phyloP scores from a whole-genome alignment of 2,888 invertebrate genomes.

The Syrista parreyssii region DNA sequence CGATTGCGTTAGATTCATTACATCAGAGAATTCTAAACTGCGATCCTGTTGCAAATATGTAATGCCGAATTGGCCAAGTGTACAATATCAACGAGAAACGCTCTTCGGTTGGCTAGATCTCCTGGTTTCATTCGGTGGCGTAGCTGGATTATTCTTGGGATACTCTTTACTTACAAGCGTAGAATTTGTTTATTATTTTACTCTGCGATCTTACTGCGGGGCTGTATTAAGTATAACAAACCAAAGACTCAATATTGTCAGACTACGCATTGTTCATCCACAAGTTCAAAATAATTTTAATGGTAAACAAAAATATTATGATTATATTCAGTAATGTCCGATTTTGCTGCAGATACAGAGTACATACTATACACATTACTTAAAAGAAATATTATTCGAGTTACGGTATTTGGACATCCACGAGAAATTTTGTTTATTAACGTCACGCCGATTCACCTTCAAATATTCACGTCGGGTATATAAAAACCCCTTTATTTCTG shows the following conservation, averaged over 20 bases:
- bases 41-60: neutral
- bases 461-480: too few relatives aligned
- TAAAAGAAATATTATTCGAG: too few relatives aligned
- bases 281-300: too few relatives aligned
- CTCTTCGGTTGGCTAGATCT: slow-evolving; percentile 88
- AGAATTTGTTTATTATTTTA: slow-evolving; percentile 82
- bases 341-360: too few relatives aligned
- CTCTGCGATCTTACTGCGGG: slow-evolving; percentile 74
- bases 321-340: neutral
- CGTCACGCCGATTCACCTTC: too few relatives aligned
- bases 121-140: slow-evolving; percentile 72
- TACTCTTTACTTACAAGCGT: slow-evolving; percentile 82
- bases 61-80: slow-evolving; percentile 74
- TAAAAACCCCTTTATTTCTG: too few relatives aligned
- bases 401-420: too few relatives aligned
- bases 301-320: neutral
- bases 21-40: slow-evolving; percentile 67
- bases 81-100: slow-evolving; percentile 82
- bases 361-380: too few relatives aligned
- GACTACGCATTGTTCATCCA: neutral
- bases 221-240: slow-evolving; percentile 38
- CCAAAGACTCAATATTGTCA: slow-evolving; percentile 14
- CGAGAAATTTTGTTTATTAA: too few relatives aligned
- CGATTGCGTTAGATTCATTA: slow-evolving; percentile 78
- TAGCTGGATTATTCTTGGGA: slow-evolving; percentile 74